These are phyloP conservation scores for Galerucella calmariensis DNA, from an alignment of 2,888 invertebrate genomes.

Conservation along the genomic window DNA sequence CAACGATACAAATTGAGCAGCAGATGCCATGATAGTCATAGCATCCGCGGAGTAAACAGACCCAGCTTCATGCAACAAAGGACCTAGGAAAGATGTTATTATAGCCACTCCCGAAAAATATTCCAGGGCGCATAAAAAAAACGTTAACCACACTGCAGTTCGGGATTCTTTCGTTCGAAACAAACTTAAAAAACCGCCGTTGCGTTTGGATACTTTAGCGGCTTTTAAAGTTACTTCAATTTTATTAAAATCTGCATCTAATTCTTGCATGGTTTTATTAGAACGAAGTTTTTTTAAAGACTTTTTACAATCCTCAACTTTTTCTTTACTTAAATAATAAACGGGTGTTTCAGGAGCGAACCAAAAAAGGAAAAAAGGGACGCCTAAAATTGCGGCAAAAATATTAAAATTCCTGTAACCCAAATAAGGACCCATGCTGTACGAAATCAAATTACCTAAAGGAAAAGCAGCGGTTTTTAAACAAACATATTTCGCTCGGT, in stretches of 20 bases:
- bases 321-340: constrained; percentile 1
- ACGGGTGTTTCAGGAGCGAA: constrained; percentile 11
- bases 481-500: not conserved
- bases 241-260: not conserved
- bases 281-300: not conserved
- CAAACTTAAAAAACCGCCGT: not conserved
- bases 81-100: constrained; percentile 19
- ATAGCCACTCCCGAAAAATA: constrained; percentile 14
- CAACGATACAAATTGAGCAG: constrained; percentile 73
- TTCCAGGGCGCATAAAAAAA: not conserved
- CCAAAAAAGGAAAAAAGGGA: not conserved
- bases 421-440: not conserved
- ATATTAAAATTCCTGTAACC: not conserved
- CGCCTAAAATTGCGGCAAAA: too few species aligned
- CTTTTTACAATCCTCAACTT: not conserved
- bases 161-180: constrained; percentile 4
- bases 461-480: not conserved
- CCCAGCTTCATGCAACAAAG: constrained; percentile 17
- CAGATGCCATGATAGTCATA: constrained; percentile 19
- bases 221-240: not conserved
- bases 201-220: constrained; percentile 39
- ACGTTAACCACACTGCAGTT: constrained; percentile 9
- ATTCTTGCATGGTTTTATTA: not conserved
- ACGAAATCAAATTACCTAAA: constrained; percentile 1
- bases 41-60: constrained; percentile 13